phyloP scores from a whole-genome alignment of 2,113 vertebrate genomes.

The Nyctibius bracteatus region DNA sequence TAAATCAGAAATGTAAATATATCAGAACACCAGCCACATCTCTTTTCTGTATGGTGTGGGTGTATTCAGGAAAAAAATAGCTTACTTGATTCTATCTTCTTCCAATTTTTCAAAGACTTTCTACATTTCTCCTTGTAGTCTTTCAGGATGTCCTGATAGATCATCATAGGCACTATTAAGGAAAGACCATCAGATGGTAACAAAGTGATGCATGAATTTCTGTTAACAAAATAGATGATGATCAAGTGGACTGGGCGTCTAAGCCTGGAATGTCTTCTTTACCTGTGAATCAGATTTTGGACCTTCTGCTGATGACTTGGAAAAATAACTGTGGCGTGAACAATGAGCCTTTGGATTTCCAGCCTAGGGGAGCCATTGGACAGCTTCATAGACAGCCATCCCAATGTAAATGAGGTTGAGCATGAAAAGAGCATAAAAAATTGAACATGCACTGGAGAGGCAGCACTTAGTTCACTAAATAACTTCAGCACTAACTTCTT shows the following conservation, averaged over 20 bases:
- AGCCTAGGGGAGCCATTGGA: neutral
- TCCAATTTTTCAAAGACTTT: neutral
- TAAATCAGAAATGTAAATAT: neutral
- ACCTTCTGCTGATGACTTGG: neutral
- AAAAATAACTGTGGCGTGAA: neutral
- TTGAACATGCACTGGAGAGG: neutral
- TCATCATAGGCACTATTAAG: neutral
- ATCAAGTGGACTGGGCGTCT: neutral
- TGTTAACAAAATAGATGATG: neutral
- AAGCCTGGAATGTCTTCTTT: neutral
- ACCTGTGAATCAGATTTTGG: neutral
- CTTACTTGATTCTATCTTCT: neutral
- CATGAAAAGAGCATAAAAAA: neutral
- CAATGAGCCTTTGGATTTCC: neutral
- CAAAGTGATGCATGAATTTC: neutral
- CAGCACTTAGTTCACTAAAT: neutral
- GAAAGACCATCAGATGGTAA: neutral
- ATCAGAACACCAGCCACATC: neutral
- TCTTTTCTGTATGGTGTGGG: neutral
- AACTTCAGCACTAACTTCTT: constrained; percentile 1
- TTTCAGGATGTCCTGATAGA: neutral
- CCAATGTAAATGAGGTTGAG: neutral
- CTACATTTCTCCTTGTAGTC: neutral
- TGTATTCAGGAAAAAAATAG: neutral
- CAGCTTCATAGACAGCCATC: neutral